A percentile compares a stretch with the other conserved stretches of the same genome.
Conservation (phyloP, 2,888 invertebrate species). For the Drosophila meridiana region DNA sequence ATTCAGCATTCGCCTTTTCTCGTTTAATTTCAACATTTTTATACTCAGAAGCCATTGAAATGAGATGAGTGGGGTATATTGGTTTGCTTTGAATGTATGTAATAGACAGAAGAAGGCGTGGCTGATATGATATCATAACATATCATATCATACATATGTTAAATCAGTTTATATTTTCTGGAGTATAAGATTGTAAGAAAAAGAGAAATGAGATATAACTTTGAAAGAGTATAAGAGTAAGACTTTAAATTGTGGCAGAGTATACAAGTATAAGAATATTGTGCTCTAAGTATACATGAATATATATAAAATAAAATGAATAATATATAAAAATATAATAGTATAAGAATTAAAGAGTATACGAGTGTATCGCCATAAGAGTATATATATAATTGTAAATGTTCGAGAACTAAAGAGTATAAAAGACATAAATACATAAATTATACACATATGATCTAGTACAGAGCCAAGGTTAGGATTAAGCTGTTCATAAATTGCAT, state of each 20-base stretch:
- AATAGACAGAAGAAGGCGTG: background rate
- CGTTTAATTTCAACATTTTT: constrained; percentile 77
- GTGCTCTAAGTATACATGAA: background rate
- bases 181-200: background rate
- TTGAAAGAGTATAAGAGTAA: background rate
- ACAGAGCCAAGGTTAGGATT: rapidly evolving
- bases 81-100: background rate
- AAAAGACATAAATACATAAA: background rate
- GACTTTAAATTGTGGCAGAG: too few species aligned
- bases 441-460: background rate
- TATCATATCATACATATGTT: too few species aligned
- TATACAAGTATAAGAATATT: too few species aligned
- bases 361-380: too few species aligned
- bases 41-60: constrained; percentile 23
- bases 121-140: too few species aligned
- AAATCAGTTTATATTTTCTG: too few species aligned
- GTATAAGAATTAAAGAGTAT: background rate
- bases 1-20: constrained; percentile 61
- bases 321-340: background rate
- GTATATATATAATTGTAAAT: too few species aligned
- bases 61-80: background rate
- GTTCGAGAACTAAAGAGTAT: background rate
- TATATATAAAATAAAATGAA: too few species aligned
- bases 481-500: background rate
- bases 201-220: background rate